These are phyloP conservation scores for Nothoprocta perdicaria DNA, from an alignment of 2,113 vertebrate species.

Conservation along the genomic window DNA sequence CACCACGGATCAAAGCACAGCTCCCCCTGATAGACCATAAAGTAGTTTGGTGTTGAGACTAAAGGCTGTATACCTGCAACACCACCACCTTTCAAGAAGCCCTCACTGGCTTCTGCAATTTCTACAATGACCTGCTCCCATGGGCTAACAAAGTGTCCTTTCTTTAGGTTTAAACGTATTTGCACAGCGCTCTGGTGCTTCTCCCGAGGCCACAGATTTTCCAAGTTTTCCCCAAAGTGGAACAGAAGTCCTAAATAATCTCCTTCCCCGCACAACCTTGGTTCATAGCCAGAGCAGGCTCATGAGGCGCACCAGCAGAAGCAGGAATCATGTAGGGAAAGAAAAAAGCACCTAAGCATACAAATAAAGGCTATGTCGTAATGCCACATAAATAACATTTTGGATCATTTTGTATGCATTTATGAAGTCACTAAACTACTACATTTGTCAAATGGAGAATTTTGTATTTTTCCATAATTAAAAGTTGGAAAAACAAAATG, in stretches of 20 bases:
- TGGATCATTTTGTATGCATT: not conserved
- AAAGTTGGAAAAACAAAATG: not conserved
- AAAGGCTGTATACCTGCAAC: not conserved
- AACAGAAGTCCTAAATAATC: not conserved
- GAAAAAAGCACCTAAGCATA: not conserved
- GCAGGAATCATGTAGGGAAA: not conserved
- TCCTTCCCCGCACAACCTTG: not conserved
- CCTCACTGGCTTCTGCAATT: not conserved
- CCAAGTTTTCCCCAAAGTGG: not conserved
- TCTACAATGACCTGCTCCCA: not conserved
- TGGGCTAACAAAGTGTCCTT: not conserved
- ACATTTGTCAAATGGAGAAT: not conserved
- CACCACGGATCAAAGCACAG: too few relatives aligned
- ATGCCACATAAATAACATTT: not conserved
- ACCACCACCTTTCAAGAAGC: too few relatives aligned
- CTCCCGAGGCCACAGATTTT: not conserved
- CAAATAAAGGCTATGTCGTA: not conserved
- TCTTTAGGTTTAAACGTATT: not conserved
- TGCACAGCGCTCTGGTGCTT: not conserved
- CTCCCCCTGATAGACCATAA: not conserved
- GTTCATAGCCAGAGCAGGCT: not conserved
- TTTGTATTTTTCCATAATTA: not conserved
- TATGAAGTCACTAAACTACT: not conserved
- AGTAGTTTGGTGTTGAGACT: not conserved
- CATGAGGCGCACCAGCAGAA: not conserved